Evolutionary conservation across 2,113 vertebrate genomes (phyloP), one percentile per base, ranked within the genome.

Genomic region (Pseudopodoces humilis): DNA sequence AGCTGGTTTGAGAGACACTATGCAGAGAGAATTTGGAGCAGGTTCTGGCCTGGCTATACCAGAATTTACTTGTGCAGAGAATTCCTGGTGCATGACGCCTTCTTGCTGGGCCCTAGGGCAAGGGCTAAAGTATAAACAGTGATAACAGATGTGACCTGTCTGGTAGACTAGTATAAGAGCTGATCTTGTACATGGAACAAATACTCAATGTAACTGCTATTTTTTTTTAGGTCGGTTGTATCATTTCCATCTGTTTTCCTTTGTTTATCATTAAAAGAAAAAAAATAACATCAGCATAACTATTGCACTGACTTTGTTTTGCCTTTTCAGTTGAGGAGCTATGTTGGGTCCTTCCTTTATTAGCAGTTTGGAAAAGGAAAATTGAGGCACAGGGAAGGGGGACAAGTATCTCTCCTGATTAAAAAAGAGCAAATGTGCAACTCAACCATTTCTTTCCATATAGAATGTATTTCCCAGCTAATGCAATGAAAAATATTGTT

Each of bases 1-100:
- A 13, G 9, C 3, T 78, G 20, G 9, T 16, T 24, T 44, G 16
- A 74, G 55, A 90, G 10, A 11, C 7, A 8, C 4, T 52, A 9
- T 13, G 6, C 15, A 50, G 19, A 65, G 8, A 49, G 24, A 60
- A 62, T 5, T 80, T 37, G 33, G 16, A 83, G n/a, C 4, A 20
- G 46, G 10, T 9, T 9, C 24, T 53, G 19, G 11, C 24, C 41
- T 47, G 35, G 22, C 3, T 62, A 13, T 4, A 25, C 8, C n/a
- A 7, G 6, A 53, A n/a, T 10, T n/a, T 18, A 24, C 28, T 53
- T 46, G 21, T 53, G 62, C 50, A 53, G 23, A 60, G 27, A 72
- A 68, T 59, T 83, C 30, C 49, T 56, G 72, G 21, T 9, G 21
- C 18, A 39, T 0, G 0, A 22, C 11, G 14, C 6, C 7, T 71